phyloP scores from a whole-genome alignment of 2,113 vertebrate genomes.

The Chlamydotis undulata region DNA sequence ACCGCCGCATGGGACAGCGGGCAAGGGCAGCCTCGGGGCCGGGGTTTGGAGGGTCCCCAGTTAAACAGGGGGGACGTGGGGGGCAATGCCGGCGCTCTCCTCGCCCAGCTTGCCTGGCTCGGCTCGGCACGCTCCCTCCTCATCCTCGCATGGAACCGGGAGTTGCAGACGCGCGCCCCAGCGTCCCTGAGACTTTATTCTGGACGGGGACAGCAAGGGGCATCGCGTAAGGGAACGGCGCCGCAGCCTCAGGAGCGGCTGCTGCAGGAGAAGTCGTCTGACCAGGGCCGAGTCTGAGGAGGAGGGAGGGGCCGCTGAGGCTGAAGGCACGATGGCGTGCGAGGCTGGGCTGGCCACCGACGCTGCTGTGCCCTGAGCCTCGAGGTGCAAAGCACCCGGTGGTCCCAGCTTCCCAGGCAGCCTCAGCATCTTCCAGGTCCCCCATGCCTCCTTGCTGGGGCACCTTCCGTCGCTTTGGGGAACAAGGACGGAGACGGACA shows the following conservation, averaged over 20 bases:
- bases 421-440: background rate
- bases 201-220: background rate
- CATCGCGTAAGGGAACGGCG: rapidly evolving
- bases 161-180: rapidly evolving
- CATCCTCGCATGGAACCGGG: background rate
- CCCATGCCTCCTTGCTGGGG: background rate
- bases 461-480: background rate
- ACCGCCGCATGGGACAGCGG: rapidly evolving
- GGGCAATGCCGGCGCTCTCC: rapidly evolving
- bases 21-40: rapidly evolving
- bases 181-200: background rate
- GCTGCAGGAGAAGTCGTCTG: background rate
- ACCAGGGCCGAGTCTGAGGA: background rate
- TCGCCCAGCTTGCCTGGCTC: rapidly evolving
- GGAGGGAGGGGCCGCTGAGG: background rate
- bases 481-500: background rate
- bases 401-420: background rate
- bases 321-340: rapidly evolving
- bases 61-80: rapidly evolving
- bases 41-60: rapidly evolving
- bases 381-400: background rate
- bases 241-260: background rate
- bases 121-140: background rate
- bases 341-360: background rate
- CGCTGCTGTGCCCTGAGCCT: background rate